Percentiles rank a stretch among this genome's conserved stretches.
phyloP scores from a whole-genome alignment of 2,888 invertebrate genomes.

The Lepeophtheirus nordmannii region DNA sequence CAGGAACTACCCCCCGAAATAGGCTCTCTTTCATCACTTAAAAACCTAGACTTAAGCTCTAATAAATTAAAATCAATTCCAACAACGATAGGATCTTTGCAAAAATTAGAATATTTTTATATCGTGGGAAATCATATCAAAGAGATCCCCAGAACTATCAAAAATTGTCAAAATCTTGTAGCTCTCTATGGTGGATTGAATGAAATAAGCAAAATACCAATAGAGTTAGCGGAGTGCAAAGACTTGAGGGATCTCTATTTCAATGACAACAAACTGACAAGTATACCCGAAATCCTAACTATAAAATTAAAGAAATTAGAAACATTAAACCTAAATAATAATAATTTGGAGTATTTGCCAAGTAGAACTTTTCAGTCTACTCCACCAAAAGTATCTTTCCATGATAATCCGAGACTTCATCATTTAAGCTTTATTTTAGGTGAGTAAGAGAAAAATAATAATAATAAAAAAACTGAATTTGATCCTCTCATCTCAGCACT shows the following conservation, averaged over 20 bases:
- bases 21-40: background rate
- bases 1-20: background rate
- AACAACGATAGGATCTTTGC: background rate
- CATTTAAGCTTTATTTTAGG: background rate
- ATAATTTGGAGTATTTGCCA: background rate
- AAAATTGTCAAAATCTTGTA: background rate
- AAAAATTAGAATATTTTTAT: background rate
- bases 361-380: background rate
- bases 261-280: background rate
- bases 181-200: constrained; percentile 12
- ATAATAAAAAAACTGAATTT: too few relatives aligned
- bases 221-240: background rate
- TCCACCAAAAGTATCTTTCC: background rate
- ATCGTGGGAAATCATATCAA: constrained; percentile 5
- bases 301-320: background rate
- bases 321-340: background rate
- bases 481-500: too few relatives aligned
- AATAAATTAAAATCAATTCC: constrained; percentile 10
- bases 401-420: background rate
- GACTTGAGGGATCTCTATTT: background rate
- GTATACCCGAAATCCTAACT: background rate
- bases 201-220: background rate
- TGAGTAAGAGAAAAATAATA: too few relatives aligned
- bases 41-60: background rate
- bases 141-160: background rate